These are phyloP conservation scores for Chrysotoxum bicinctum DNA, from an alignment of 2,888 invertebrate species.

Conservation along the genomic window DNA sequence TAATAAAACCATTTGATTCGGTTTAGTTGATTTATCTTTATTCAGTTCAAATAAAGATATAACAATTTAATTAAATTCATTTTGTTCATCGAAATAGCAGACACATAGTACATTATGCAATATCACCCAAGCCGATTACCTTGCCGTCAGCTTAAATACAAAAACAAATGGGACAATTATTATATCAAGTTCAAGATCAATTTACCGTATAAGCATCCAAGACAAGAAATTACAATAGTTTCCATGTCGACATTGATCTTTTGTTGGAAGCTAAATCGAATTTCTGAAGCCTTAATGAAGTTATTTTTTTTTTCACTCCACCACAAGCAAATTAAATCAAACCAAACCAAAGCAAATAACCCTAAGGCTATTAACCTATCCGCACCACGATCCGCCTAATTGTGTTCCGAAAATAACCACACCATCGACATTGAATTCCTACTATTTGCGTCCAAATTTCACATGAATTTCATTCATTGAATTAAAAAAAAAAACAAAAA, in stretches of 20 bases:
- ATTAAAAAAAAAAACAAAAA: conserved; percentile 20
- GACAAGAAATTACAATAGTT: conserved; percentile 16
- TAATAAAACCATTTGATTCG: no score
- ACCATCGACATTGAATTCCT: conserved; percentile 53
- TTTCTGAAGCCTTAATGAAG: conserved; percentile 59
- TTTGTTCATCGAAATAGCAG: neutral
- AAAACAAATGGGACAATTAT: neutral
- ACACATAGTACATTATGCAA: neutral
- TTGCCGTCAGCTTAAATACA: neutral
- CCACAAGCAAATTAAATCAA: conserved; percentile 44
- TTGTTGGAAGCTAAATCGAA: conserved; percentile 20
- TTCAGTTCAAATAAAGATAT: neutral
- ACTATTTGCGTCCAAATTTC: conserved; percentile 35
- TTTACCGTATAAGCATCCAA: neutral
- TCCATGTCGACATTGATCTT: neutral
- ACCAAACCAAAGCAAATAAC: conserved; percentile 33
- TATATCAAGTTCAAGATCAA: conserved; percentile 14
- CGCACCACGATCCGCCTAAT: conserved; percentile 19
- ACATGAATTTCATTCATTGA: conserved; percentile 37
- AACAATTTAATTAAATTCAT: neutral
- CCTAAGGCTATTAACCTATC: conserved; percentile 54
- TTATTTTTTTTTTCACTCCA: conserved; percentile 38
- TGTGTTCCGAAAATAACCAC: conserved; percentile 26
- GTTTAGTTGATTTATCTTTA: no score
- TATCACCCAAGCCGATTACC: neutral